Base-by-base conservation (phyloP, 2,888 invertebrate genomes). In the Eueremaeus valkanovi region DNA sequence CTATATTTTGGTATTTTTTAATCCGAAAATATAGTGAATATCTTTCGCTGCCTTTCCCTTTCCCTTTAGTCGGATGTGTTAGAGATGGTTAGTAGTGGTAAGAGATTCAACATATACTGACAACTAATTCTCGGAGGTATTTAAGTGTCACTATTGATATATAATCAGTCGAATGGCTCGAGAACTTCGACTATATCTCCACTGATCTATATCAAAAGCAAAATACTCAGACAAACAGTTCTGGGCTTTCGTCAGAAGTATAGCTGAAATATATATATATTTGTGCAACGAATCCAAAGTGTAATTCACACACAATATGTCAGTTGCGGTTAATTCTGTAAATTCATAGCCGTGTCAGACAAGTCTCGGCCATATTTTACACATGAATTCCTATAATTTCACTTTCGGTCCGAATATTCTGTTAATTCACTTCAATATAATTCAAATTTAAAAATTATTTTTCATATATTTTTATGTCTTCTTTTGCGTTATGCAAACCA, bases 71-170 rank as follows among this genome's bases (percentile, higher is more conserved):
- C n/a, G n/a, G n/a, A n/a, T n/a, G n/a, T n/a, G n/a, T n/a, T n/a
- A n/a, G n/a, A n/a, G n/a, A n/a, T n/a, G n/a, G n/a, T n/a, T 11
- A 27, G 21, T 55, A 27, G 21, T 55, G 55, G 27, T 21, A 24
- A n/a, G 55, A 27, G 13, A 49, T 18, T 49, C 11, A 21, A 55
- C 55, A 55, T 27, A 55, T 55, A 55, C 61, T 61, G 33, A 42
- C 68, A 68, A 24, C 40, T 40, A 68, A 40, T 40, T 68, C 40
- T 40, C 40, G 33, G 33, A 40, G 68, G 40, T 68, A 68, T 68
- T 68, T 68, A 40, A 40, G 33, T 68, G 68, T 68, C 68, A 68
- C 68, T 68, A 68, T 68, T 33, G 40, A 68, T 68, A 68, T 68
- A 68, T 68, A 68, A 68, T 68, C 68, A 68, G 68, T 68, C 21